A percentile compares a stretch with the other conserved stretches of the same genome.
Conservation (phyloP, 1,140 invertebrate genomes). For the Ephestia elutella region DNA sequence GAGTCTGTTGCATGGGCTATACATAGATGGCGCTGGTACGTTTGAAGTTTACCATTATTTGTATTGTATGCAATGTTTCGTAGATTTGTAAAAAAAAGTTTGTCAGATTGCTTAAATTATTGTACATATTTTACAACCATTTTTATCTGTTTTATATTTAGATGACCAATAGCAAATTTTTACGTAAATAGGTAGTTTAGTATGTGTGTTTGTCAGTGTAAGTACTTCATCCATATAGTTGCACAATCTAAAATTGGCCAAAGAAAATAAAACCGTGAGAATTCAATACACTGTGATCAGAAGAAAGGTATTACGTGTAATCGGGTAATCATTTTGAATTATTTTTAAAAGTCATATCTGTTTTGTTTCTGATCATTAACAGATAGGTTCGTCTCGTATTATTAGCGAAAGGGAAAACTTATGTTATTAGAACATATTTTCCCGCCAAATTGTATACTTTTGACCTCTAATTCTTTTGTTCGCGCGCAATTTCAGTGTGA, state of each 20-base stretch:
- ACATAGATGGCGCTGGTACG: no score
- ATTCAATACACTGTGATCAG: background rate
- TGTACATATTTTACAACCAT: no score
- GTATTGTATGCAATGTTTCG: no score
- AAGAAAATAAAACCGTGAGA: background rate
- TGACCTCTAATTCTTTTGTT: constrained; percentile 2
- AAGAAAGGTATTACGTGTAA: background rate
- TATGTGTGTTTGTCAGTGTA: no score
- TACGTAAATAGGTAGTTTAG: no score
- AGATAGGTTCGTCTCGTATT: background rate
- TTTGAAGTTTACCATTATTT: no score
- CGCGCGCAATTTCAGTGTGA: background rate
- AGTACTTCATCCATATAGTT: background rate
- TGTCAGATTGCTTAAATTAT: no score
- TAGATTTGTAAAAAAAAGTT: no score
- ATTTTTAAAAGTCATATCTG: background rate
- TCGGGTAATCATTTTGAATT: no score
- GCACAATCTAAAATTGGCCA: background rate
- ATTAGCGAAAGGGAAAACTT: background rate
- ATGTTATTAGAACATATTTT: background rate
- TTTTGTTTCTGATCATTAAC: background rate
- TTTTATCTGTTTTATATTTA: no score
- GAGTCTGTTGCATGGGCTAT: no score
- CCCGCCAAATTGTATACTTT: background rate
- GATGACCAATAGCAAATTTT: no score